These are phyloP conservation scores for Nomada ruficornis DNA, from an alignment of 2,888 invertebrate genomes.

Conservation along the genomic window DNA sequence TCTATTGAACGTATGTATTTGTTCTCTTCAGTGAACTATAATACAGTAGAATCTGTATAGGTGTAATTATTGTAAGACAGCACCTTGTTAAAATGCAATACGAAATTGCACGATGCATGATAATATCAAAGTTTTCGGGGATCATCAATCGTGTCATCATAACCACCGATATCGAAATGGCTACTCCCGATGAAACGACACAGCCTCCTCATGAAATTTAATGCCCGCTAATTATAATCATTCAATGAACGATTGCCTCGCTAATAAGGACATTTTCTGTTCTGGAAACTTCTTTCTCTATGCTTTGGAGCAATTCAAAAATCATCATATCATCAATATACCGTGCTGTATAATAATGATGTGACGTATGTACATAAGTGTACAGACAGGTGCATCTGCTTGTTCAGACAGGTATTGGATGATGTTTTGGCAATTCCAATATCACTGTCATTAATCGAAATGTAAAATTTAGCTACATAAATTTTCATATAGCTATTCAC, in stretches of 20 bases:
- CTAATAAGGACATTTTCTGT: slow-evolving; percentile 50
- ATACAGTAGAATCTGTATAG: slow-evolving; percentile 5
- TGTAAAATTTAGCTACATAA: no score
- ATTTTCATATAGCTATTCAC: no score
- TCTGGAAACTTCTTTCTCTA: not conserved
- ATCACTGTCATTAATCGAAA: no score
- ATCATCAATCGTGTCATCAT: slow-evolving; percentile 43
- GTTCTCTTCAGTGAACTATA: slow-evolving; percentile 3
- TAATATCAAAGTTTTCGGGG: slow-evolving; percentile 43
- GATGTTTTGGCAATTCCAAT: not conserved
- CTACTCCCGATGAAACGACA: slow-evolving; percentile 41
- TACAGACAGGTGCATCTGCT: not conserved
- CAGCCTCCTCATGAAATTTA: slow-evolving; percentile 65
- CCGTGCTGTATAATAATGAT: not conserved
- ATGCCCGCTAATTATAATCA: slow-evolving; percentile 62
- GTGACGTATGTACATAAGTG: not conserved
- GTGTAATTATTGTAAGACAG: slow-evolving; percentile 34
- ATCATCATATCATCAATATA: not conserved
- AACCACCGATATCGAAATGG: slow-evolving; percentile 15
- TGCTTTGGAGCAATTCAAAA: slow-evolving; percentile 15
- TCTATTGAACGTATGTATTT: not conserved
- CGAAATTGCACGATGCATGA: slow-evolving; percentile 41
- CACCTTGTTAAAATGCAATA: slow-evolving; percentile 35
- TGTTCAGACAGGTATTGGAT: not conserved
- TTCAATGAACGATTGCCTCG: slow-evolving; percentile 59